Evolutionary conservation across 2,888 invertebrate species (phyloP).

Genomic region (Cataglyphis cursor): DNA sequence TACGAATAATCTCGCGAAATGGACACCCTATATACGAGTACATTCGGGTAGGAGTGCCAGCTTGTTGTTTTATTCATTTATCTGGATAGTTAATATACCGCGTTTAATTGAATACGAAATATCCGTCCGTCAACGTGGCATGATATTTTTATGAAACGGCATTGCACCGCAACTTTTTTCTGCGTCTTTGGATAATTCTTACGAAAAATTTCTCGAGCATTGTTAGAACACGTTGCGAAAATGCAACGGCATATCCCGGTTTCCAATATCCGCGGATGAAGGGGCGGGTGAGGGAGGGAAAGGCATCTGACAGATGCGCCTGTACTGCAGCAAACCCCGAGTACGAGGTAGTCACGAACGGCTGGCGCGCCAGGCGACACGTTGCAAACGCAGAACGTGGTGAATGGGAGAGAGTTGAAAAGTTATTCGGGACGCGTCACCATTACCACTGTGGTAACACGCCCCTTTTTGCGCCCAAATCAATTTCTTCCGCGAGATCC

Average conservation of each 20-base stretch:
- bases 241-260: slow-evolving; percentile 65
- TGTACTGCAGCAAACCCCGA: slow-evolving; percentile 66
- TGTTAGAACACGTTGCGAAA: slow-evolving; percentile 65
- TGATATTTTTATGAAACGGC: slow-evolving; percentile 9
- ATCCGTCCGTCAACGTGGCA: slow-evolving; percentile 14
- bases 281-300: neutral
- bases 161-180: slow-evolving; percentile 27
- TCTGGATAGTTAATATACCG: slow-evolving; percentile 34
- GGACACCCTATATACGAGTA: slow-evolving; percentile 15
- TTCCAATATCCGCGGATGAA: slow-evolving; percentile 68
- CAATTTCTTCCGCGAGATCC: slow-evolving; percentile 38
- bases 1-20: slow-evolving; percentile 12
- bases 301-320: slow-evolving; percentile 71
- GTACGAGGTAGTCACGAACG: slow-evolving; percentile 71
- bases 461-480: slow-evolving; percentile 43
- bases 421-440: slow-evolving; percentile 56
- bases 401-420: slow-evolving; percentile 50
- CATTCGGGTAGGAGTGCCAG: too few relatives aligned
- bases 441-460: slow-evolving; percentile 45
- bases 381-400: slow-evolving; percentile 47
- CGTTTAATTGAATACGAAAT: slow-evolving; percentile 50
- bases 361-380: slow-evolving; percentile 54
- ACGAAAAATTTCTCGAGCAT: slow-evolving; percentile 48
- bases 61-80: slow-evolving; percentile 41
- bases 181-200: slow-evolving; percentile 19